Evolutionary conservation across 2,797 vertebrate species (phyloP).

Genomic region (Hephaestus fuliginosus): DNA sequence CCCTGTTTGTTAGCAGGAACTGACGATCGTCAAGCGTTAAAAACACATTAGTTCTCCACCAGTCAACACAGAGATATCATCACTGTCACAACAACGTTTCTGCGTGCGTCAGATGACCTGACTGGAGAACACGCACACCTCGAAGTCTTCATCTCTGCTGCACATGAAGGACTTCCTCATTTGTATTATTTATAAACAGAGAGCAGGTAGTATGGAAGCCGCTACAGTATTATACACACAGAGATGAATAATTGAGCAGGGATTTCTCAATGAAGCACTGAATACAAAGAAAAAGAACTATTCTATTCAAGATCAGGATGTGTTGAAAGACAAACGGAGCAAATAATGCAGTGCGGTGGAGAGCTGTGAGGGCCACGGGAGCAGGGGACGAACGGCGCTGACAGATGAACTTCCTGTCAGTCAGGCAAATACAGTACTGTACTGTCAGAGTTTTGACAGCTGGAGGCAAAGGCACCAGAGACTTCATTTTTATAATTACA

Average conservation of each 20-base stretch:
- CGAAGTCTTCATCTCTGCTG: background rate
- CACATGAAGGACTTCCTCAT: background rate
- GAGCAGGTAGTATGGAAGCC: background rate
- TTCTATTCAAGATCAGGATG: background rate
- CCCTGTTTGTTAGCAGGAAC: background rate
- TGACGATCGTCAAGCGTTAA: background rate
- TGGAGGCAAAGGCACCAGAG: background rate
- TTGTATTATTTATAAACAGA: constrained; percentile 9
- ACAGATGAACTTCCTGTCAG: background rate
- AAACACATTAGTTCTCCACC: background rate
- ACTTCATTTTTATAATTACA: constrained; percentile 6
- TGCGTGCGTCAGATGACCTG: background rate
- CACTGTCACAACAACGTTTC: background rate
- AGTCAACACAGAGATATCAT: background rate
- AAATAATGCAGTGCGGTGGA: background rate
- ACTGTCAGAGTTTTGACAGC: constrained; percentile 2
- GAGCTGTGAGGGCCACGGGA: background rate
- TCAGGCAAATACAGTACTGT: background rate
- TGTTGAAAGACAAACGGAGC: background rate
- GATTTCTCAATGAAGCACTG: background rate
- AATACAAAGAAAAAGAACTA: background rate
- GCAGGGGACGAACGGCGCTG: background rate
- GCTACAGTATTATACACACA: background rate
- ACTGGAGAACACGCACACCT: background rate
- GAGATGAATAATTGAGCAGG: constrained; percentile 22